Evolutionary conservation across 2,797 vertebrate genomes (phyloP).

Genomic region (Limnodromus scolopaceus): DNA sequence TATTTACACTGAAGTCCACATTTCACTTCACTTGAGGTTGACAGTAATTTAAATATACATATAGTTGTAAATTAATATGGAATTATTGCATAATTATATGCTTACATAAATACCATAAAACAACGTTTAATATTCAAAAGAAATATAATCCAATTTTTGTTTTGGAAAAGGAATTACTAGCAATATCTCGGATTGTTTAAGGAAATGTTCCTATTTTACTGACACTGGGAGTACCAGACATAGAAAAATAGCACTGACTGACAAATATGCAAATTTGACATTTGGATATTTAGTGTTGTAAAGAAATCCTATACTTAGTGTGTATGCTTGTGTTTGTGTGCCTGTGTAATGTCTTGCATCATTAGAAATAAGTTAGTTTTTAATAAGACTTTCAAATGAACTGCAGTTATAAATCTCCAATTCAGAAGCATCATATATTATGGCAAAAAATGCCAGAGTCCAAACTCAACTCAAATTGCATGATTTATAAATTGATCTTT

Average conservation of each 20-base stretch:
- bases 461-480: not conserved
- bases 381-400: constrained; percentile 59
- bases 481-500: constrained; percentile 35
- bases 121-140: not conserved
- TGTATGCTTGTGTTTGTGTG: not conserved
- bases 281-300: constrained; percentile 4
- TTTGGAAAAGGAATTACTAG: not conserved
- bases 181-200: not conserved
- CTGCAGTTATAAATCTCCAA: not conserved
- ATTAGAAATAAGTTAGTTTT: not conserved
- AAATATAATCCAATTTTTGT: not conserved
- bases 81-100: not conserved
- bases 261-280: not conserved
- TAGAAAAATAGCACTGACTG: not conserved
- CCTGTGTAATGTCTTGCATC: not conserved
- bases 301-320: not conserved
- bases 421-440: constrained; percentile 38
- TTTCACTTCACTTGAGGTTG: not conserved
- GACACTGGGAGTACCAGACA: not conserved
- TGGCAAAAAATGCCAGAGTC: constrained; percentile 3
- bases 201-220: not conserved
- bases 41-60: not conserved
- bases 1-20: not conserved
- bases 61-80: not conserved
- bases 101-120: not conserved